A percentile compares a stretch with the other conserved stretches of the same genome.
Conservation (phyloP, 2,888 invertebrate species). For the Tridacna gigas region DNA sequence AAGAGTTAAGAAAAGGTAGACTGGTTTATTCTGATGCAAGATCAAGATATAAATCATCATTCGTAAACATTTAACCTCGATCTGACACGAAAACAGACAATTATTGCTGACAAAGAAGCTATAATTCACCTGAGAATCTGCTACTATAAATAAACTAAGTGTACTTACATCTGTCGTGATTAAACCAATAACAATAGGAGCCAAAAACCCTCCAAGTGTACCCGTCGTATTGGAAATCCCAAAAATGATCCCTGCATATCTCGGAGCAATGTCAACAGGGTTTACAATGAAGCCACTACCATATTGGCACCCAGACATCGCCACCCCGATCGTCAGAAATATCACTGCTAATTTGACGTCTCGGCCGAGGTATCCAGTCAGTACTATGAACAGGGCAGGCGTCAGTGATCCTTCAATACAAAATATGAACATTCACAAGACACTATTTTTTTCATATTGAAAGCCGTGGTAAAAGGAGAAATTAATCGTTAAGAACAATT, state of each 20-base stretch:
- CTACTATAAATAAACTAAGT: no score
- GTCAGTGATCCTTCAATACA: slow-evolving; percentile 68
- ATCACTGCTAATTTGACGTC: slow-evolving; percentile 68
- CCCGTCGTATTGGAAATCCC: slow-evolving; percentile 80
- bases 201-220: slow-evolving; percentile 78
- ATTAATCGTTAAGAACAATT: no score
- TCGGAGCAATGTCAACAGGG: slow-evolving; percentile 81
- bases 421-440: no score
- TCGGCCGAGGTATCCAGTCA: slow-evolving; percentile 74
- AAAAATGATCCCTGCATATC: slow-evolving; percentile 79
- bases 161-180: slow-evolving; percentile 72
- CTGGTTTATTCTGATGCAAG: no score
- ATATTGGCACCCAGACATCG: slow-evolving; percentile 75
- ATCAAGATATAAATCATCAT: no score
- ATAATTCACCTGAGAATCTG: no score
- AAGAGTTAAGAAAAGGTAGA: no score
- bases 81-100: no score
- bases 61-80: no score
- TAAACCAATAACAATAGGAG: slow-evolving; percentile 76
- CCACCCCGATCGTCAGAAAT: slow-evolving; percentile 74
- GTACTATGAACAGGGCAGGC: slow-evolving; percentile 73
- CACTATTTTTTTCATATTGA: no score
- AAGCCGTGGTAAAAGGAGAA: no score
- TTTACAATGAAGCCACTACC: slow-evolving; percentile 79
- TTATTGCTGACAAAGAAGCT: no score